Conservation (phyloP, 2,888 invertebrate species). For the Tenthredo notha region DNA sequence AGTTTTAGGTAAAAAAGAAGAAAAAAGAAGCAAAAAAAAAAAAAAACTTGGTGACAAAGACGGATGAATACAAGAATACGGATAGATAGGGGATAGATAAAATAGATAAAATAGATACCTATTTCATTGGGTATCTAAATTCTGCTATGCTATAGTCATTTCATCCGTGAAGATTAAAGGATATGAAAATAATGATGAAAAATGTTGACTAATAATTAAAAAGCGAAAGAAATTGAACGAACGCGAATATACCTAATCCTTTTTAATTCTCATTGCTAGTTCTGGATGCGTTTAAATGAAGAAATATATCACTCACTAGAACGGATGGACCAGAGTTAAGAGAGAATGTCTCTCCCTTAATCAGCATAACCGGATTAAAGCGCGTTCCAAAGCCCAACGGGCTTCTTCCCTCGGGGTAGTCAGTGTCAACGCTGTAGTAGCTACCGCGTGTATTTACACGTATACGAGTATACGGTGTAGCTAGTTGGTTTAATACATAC, state of each 20-base stretch:
- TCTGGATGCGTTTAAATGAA: slow-evolving; percentile 43
- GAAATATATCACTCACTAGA: slow-evolving; percentile 46
- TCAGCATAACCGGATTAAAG: slow-evolving; percentile 52
- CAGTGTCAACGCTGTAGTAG: slow-evolving; percentile 29
- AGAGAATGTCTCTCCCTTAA: slow-evolving; percentile 36
- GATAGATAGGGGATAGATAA: background rate
- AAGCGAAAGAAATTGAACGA: background rate
- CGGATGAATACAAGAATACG: background rate
- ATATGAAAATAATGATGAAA: background rate
- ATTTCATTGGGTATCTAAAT: background rate
- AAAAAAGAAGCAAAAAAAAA: background rate
- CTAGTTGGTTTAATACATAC: background rate
- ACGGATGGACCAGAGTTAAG: slow-evolving; percentile 12
- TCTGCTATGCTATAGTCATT: background rate
- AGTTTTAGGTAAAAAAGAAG: background rate
- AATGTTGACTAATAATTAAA: background rate
- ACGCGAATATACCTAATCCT: background rate
- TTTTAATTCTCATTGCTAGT: background rate
- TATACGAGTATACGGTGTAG: background rate
- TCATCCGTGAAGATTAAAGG: background rate
- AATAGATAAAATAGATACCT: too few relatives aligned
- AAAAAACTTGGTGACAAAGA: slow-evolving; percentile 8
- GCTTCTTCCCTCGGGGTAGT: background rate
- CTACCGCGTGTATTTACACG: slow-evolving; percentile 21
- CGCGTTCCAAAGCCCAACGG: slow-evolving; percentile 39